Conservation (phyloP, 2,797 vertebrate species). For the Tympanoctomys barrerae region DNA sequence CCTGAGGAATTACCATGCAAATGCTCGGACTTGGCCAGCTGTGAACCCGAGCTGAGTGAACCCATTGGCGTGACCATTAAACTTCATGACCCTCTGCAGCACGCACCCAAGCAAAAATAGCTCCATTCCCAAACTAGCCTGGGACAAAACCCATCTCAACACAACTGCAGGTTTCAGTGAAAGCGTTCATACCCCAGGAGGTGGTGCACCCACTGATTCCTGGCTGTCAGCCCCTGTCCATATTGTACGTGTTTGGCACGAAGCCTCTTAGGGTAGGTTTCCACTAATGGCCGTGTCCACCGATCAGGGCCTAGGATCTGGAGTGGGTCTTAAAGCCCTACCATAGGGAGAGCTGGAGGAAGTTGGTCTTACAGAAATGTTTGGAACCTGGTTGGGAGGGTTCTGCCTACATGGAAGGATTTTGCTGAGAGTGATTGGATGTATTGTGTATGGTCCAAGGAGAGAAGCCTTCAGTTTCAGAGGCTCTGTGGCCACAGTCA, state of each 20-base stretch:
- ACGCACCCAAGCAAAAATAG: neutral
- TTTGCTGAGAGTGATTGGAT: neutral
- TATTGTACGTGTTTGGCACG: accelerated
- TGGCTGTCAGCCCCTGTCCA: neutral
- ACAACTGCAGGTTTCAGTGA: neutral
- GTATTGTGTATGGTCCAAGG: neutral
- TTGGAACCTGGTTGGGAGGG: neutral
- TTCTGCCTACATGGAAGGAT: neutral
- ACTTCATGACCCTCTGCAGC: neutral
- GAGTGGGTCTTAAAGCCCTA: neutral
- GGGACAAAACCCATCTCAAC: neutral
- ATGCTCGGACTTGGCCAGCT: neutral
- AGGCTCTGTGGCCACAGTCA: neutral
- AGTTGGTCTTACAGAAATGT: neutral
- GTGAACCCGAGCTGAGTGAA: neutral
- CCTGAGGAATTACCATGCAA: neutral
- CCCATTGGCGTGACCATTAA: neutral
- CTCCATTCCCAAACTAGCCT: neutral
- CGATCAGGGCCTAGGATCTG: neutral
- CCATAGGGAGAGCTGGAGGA: neutral
- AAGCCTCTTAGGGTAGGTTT: neutral
- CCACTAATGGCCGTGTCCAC: neutral
- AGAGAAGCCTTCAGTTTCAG: neutral
- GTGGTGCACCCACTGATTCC: accelerated
- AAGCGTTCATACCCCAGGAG: too few species aligned